Conservation (phyloP, 2,797 vertebrate species). For the Leuciscus waleckii region DNA sequence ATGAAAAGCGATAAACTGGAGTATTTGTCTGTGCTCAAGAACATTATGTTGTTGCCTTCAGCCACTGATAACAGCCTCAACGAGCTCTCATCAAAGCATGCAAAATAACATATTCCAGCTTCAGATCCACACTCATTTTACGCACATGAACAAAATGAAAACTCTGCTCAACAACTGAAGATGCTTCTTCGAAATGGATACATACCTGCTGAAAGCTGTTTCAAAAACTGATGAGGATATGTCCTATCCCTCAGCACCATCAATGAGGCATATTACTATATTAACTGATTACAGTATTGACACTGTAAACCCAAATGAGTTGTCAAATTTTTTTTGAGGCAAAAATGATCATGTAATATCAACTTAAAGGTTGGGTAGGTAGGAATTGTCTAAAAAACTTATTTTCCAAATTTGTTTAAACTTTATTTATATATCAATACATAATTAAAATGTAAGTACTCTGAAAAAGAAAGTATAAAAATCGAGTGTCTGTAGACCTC, state of each 20-base stretch:
- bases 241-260: background rate
- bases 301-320: background rate
- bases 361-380: no score
- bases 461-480: no score
- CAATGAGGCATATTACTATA: background rate
- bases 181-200: background rate
- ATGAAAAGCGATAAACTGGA: background rate
- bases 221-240: background rate
- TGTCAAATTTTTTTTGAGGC: no score
- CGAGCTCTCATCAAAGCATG: background rate
- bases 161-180: background rate
- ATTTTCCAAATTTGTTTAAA: no score
- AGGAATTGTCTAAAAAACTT: no score
- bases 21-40: background rate
- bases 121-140: background rate
- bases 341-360: no score
- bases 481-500: no score
- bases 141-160: background rate
- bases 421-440: no score
- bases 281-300: background rate
- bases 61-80: constrained; percentile 1
- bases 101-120: background rate
- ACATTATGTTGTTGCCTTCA: background rate
- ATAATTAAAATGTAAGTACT: no score
- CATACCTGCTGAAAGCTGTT: background rate